These are phyloP conservation scores for Pseudochirops corinnae DNA, from an alignment of 2,797 vertebrate genomes.

Conservation along the genomic window DNA sequence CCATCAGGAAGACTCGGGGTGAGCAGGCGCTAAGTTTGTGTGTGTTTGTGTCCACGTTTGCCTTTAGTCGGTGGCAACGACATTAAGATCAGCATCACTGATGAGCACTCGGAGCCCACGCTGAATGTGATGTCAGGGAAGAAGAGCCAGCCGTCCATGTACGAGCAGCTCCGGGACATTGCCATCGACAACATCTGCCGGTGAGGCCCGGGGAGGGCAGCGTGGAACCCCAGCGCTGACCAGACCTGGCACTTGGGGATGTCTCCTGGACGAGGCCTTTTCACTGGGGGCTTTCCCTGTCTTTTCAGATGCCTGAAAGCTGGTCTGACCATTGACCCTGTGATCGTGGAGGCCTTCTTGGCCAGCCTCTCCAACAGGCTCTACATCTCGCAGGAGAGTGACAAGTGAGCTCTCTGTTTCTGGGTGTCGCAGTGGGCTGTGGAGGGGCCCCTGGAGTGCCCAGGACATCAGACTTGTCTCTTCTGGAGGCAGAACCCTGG, in stretches of 20 bases:
- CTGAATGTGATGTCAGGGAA: conserved; percentile 90
- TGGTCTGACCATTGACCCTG: conserved; percentile 93
- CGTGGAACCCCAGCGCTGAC: too few relatives aligned
- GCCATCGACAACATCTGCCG: conserved; percentile 99
- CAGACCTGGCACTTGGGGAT: too few relatives aligned
- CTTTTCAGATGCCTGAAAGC: conserved; percentile 94
- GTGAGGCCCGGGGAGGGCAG: conserved; percentile 77
- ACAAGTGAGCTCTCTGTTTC: conserved; percentile 89
- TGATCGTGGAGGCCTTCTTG: conserved; percentile 98
- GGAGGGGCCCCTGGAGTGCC: neutral
- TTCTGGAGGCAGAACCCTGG: neutral
- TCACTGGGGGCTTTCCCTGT: neutral
- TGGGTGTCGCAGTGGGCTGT: neutral
- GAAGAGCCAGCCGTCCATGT: conserved; percentile 96
- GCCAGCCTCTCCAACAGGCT: conserved; percentile 98
- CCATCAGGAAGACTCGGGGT: neutral
- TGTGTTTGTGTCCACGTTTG: conserved; percentile 8
- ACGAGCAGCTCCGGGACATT: conserved; percentile 97
- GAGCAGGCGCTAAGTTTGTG: neutral
- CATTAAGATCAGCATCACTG: conserved; percentile 98
- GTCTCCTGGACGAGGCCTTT: too few relatives aligned
- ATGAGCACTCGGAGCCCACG: conserved; percentile 95
- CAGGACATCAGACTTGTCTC: too few relatives aligned
- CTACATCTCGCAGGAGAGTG: conserved; percentile 98
- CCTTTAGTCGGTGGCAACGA: conserved; percentile 89